Evolutionary conservation across 2,888 invertebrate genomes (phyloP).

Genomic region (Auanema freiburgensis): DNA sequence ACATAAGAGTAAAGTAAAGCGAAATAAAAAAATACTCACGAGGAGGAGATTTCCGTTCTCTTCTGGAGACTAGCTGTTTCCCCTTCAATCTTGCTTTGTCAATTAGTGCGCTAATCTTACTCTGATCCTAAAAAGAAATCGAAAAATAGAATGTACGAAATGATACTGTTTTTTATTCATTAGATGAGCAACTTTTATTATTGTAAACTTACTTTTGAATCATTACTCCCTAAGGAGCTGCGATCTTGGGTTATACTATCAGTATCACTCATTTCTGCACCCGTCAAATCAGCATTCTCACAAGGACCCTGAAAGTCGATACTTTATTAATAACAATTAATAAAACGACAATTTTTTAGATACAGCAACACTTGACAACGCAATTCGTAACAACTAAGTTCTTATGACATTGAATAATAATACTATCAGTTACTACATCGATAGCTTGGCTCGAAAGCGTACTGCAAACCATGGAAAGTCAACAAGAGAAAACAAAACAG

Average conservation of each 20-base stretch:
- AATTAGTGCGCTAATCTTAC: slow-evolving; percentile 39
- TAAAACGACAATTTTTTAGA: background rate
- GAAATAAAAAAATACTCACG: slow-evolving; percentile 11
- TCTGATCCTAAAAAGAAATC: slow-evolving; percentile 26
- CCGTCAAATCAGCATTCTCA: slow-evolving; percentile 39
- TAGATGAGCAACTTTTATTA: background rate
- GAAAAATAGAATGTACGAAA: background rate
- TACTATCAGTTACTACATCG: no score
- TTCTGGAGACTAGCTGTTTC: slow-evolving; percentile 32
- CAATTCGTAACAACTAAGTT: background rate
- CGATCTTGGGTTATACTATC: slow-evolving; percentile 28
- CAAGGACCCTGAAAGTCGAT: slow-evolving; percentile 30
- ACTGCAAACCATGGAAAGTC: no score
- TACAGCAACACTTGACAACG: background rate
- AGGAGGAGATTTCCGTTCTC: slow-evolving; percentile 33
- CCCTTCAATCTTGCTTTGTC: slow-evolving; percentile 47
- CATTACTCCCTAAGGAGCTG: slow-evolving; percentile 32
- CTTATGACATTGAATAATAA: no score
- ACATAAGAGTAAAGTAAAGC: background rate
- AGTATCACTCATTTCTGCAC: slow-evolving; percentile 27
- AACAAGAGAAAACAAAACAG: no score
- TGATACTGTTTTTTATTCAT: background rate
- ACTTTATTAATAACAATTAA: background rate
- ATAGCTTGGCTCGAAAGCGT: no score
- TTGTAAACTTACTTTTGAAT: slow-evolving; percentile 14